phyloP scores from a whole-genome alignment of 2,113 vertebrate species.

The Cairina moschata region DNA sequence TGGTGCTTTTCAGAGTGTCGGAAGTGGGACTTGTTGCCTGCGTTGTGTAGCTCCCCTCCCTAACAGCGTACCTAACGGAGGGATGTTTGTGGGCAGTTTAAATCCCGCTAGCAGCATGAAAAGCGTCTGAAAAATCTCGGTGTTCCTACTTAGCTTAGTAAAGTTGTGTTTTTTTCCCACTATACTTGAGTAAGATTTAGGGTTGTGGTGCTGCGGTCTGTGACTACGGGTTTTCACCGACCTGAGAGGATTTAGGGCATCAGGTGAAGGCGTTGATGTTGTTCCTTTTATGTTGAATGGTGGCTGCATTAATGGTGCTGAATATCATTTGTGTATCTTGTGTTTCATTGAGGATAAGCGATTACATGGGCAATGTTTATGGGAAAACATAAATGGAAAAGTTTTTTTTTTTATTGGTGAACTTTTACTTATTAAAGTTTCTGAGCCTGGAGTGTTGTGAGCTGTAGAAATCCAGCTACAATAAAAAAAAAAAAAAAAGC shows the following conservation, averaged over 20 bases:
- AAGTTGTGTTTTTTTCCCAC: not conserved
- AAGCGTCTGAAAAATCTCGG: fast-evolving
- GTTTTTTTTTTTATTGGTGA: not conserved
- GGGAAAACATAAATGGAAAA: not conserved
- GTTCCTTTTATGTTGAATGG: not conserved
- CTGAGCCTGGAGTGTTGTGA: not conserved
- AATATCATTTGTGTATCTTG: not conserved
- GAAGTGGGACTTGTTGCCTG: not conserved
- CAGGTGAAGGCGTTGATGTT: not conserved
- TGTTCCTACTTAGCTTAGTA: not conserved
- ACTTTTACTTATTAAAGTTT: not conserved
- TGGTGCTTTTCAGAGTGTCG: not conserved
- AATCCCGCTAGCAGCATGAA: not conserved
- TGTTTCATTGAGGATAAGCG: not conserved
- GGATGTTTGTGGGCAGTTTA: not conserved
- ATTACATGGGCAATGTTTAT: no score
- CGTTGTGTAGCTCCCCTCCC: not conserved
- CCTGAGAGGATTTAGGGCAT: not conserved
- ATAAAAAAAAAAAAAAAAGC: not conserved
- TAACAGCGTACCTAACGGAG: not conserved
- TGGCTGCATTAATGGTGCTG: not conserved
- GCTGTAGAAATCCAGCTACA: not conserved
- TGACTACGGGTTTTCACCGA: not conserved
- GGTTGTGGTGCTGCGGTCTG: not conserved
- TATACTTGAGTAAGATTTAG: not conserved